These are phyloP conservation scores for Lacanobia oleracea DNA, from an alignment of 2,888 invertebrate species.

Conservation along the genomic window DNA sequence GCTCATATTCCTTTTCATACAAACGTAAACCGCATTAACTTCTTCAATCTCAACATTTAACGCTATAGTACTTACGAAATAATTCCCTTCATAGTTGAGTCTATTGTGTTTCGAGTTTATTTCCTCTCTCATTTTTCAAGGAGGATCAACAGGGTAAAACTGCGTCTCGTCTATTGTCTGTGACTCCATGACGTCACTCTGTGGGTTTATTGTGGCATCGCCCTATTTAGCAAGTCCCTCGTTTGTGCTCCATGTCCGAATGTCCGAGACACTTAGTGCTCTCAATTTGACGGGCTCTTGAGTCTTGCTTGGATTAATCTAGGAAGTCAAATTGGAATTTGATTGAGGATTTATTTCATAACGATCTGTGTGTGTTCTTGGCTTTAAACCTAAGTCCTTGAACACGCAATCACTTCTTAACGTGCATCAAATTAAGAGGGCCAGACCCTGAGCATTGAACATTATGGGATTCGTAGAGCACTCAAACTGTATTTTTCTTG, in stretches of 20 bases:
- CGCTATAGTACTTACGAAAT: slow-evolving; percentile 55
- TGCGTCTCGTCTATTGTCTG: slow-evolving; percentile 58
- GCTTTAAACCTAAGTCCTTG: not conserved
- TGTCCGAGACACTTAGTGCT: slow-evolving; percentile 65
- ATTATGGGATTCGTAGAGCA: not conserved
- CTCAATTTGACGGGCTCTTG: slow-evolving; percentile 64
- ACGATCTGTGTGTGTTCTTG: not conserved
- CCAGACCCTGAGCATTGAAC: no score
- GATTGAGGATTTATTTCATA: slow-evolving; percentile 38
- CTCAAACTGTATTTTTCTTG: no score
- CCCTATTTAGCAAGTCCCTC: slow-evolving; percentile 54
- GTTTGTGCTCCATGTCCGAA: slow-evolving; percentile 49
- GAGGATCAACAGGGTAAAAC: slow-evolving; percentile 62
- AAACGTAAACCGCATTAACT: slow-evolving; percentile 59
- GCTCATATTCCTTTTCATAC: slow-evolving; percentile 18
- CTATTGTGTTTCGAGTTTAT: slow-evolving; percentile 65
- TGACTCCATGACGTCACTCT: slow-evolving; percentile 52
- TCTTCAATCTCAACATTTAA: slow-evolving; percentile 54
- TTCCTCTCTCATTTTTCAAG: slow-evolving; percentile 64
- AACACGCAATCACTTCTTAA: not conserved
- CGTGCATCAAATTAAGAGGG: not conserved
- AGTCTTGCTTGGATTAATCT: slow-evolving; percentile 60
- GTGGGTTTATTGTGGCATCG: slow-evolving; percentile 58
- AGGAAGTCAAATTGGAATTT: slow-evolving; percentile 48
- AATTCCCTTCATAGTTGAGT: slow-evolving; percentile 55